A percentile compares a stretch with the other conserved stretches of the same genome.
These are phyloP conservation scores for Oncorhynchus mykiss DNA, from an alignment of 2,113 vertebrate genomes.

Conservation along the genomic window DNA sequence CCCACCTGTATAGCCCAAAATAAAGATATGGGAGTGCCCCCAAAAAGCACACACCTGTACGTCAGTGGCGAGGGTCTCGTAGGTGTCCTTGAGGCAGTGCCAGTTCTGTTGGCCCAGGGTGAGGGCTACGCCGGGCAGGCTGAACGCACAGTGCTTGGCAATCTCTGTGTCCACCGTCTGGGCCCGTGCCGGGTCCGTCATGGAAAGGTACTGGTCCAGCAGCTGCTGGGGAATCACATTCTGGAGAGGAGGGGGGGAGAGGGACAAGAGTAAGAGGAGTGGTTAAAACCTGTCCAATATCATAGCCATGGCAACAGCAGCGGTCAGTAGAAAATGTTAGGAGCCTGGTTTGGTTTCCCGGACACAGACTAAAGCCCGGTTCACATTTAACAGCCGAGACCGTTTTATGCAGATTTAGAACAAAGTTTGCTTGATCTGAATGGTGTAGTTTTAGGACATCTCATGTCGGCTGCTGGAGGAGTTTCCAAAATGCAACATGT, in stretches of 20 bases:
- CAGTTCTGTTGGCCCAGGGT: constrained; percentile 95
- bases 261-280: background rate
- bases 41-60: constrained; percentile 83
- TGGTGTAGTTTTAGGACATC: too few relatives aligned
- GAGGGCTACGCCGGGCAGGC: constrained; percentile 93
- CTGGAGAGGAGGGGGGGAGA: constrained; percentile 49
- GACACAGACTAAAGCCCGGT: too few relatives aligned
- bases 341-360: too few relatives aligned
- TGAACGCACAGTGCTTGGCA: constrained; percentile 97
- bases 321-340: too few relatives aligned
- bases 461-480: too few relatives aligned
- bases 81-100: constrained; percentile 96
- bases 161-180: constrained; percentile 98
- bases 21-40: too few relatives aligned
- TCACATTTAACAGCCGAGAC: too few relatives aligned
- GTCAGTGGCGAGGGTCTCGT: constrained; percentile 94
- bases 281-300: background rate
- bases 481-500: too few relatives aligned
- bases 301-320: too few relatives aligned
- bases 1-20: too few relatives aligned
- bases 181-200: constrained; percentile 95
- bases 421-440: too few relatives aligned
- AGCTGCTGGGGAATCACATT: constrained; percentile 95
- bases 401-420: too few relatives aligned
- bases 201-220: constrained; percentile 95